phyloP scores from a whole-genome alignment of 2,113 vertebrate genomes.

The Piprites chloris region DNA sequence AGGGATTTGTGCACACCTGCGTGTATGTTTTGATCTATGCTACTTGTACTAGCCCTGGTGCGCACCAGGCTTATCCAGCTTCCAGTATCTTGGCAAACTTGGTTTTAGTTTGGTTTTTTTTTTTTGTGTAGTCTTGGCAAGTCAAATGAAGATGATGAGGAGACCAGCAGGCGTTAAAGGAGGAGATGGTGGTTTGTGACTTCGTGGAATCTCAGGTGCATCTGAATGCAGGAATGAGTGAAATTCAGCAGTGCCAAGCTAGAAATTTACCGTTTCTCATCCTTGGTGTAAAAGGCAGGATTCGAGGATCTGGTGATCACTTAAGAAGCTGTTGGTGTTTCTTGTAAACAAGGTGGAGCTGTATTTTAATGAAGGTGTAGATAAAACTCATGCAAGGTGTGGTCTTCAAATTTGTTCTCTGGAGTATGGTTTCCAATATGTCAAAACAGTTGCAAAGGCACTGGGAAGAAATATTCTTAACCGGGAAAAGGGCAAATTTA shows the following conservation, averaged over 20 bases:
- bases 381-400: background rate
- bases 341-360: background rate
- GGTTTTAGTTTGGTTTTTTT: background rate
- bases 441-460: background rate
- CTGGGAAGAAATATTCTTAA: background rate
- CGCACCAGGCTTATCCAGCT: background rate
- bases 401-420: background rate
- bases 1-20: background rate
- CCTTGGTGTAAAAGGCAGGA: background rate
- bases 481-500: background rate
- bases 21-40: background rate
- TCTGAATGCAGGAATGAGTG: background rate
- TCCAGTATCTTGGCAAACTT: background rate
- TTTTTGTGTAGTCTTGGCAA: background rate
- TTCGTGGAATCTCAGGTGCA: fast-evolving
- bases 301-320: background rate
- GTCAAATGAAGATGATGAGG: background rate
- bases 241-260: background rate
- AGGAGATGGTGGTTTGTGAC: background rate
- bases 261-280: background rate
- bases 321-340: background rate
- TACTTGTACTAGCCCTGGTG: background rate
- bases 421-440: background rate
- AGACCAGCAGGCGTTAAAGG: background rate
- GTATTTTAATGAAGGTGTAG: background rate